Conservation (phyloP, 2,113 vertebrate species). For the Nerophis ophidion region DNA sequence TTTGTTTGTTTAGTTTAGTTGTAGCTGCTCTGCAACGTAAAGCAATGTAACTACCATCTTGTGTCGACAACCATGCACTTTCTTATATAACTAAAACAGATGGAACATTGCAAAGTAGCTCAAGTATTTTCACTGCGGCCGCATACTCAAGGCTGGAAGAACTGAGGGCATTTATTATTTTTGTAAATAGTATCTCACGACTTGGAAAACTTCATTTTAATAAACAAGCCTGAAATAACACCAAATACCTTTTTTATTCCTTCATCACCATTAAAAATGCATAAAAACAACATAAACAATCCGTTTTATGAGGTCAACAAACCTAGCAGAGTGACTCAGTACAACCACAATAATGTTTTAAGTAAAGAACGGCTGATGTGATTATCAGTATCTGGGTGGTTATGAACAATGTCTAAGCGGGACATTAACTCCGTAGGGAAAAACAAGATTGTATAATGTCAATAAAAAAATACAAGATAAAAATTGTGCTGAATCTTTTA, state of each 20-base stretch:
- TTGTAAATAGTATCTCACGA: not conserved
- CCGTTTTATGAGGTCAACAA: too few relatives aligned
- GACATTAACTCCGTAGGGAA: constrained; percentile 43
- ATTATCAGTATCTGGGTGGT: constrained; percentile 2
- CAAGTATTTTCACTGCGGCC: constrained; percentile 23
- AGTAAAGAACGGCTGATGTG: too few relatives aligned
- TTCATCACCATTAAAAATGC: too few relatives aligned
- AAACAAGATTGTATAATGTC: not conserved
- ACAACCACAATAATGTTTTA: not conserved
- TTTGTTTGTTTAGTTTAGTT: too few relatives aligned
- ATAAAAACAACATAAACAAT: too few relatives aligned
- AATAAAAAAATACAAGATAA: not conserved
- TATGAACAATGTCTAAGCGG: constrained; percentile 10
- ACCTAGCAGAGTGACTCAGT: not conserved
- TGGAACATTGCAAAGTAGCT: constrained; percentile 30
- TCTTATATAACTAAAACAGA: constrained; percentile 18
- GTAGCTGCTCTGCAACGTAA: not conserved
- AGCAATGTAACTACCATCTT: not conserved
- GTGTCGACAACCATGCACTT: not conserved
- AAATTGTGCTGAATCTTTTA: too few relatives aligned
- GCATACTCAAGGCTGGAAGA: not conserved
- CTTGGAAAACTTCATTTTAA: not conserved
- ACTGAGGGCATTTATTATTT: not conserved
- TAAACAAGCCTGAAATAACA: not conserved
- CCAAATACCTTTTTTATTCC: not conserved